A percentile compares a stretch with the other conserved stretches of the same genome.
phyloP scores from a whole-genome alignment of 2,113 vertebrate species.

The Hypanus sabinus region DNA sequence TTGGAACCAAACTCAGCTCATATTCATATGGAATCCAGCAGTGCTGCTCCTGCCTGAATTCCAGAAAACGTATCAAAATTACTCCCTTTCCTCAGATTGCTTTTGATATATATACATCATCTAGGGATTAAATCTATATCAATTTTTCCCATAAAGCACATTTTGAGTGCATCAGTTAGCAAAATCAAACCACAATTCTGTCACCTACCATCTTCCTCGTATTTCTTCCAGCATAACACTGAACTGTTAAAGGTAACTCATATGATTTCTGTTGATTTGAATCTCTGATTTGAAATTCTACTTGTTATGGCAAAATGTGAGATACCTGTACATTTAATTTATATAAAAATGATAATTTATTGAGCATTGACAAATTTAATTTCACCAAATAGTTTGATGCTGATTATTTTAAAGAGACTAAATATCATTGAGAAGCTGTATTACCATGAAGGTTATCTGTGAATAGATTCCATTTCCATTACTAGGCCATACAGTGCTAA shows the following conservation, averaged over 20 bases:
- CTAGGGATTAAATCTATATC: not conserved
- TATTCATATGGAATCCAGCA: not conserved
- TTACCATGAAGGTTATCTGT: not conserved
- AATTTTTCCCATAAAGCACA: not conserved
- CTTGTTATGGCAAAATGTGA: not conserved
- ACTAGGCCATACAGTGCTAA: not conserved
- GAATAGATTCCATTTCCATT: not conserved
- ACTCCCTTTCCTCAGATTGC: too few species aligned
- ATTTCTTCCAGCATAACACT: not conserved
- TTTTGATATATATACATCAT: not conserved
- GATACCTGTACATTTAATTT: not conserved
- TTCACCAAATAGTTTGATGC: constrained; percentile 4
- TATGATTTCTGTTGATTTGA: not conserved
- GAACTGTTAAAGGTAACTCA: not conserved
- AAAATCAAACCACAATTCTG: not conserved
- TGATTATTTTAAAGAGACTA: not conserved
- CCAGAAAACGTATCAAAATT: not conserved
- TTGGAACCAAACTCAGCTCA: not conserved
- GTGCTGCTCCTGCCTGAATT: not conserved
- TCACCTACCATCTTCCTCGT: not conserved
- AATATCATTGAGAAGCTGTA: not conserved
- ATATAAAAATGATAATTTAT: not conserved
- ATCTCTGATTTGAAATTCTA: not conserved
- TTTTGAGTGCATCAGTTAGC: not conserved
- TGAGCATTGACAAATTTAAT: not conserved